A percentile compares a stretch with the other conserved stretches of the same genome.
Evolutionary conservation across 1,140 invertebrate species (phyloP).

Genomic region (Aleiodes sp.): DNA sequence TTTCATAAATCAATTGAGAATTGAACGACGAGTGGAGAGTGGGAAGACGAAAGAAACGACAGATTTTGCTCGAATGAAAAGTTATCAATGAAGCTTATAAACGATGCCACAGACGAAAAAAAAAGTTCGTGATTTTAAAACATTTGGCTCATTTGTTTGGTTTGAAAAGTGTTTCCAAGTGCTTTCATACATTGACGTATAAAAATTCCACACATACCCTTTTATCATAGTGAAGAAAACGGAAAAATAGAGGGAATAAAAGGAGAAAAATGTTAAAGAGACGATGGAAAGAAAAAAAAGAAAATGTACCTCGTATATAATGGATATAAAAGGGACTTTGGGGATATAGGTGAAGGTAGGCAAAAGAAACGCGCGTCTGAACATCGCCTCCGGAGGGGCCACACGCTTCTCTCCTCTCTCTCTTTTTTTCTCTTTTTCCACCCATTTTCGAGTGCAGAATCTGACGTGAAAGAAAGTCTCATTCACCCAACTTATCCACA

Average conservation of each 20-base stretch:
- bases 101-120: background rate
- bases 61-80: background rate
- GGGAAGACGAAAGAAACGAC: no score
- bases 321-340: conserved; percentile 31
- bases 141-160: background rate
- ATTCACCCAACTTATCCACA: conserved; percentile 17
- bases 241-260: background rate
- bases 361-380: conserved; percentile 10
- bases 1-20: background rate
- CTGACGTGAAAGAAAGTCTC: conserved; percentile 17
- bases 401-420: conserved; percentile 20
- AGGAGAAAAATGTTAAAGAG: no score
- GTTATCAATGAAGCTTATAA: background rate
- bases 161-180: conserved; percentile 11
- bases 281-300: no score
- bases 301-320: conserved; percentile 8
- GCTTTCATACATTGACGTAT: background rate
- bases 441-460: conserved; percentile 13
- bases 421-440: no score
- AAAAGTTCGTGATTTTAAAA: background rate
- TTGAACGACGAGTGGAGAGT: background rate
- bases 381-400: conserved; percentile 29
- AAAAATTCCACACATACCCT: conserved; percentile 12
- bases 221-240: conserved; percentile 11
- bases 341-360: conserved; percentile 18